These are phyloP conservation scores for Aphidius colemani DNA, from an alignment of 2,888 invertebrate genomes.

Conservation along the genomic window DNA sequence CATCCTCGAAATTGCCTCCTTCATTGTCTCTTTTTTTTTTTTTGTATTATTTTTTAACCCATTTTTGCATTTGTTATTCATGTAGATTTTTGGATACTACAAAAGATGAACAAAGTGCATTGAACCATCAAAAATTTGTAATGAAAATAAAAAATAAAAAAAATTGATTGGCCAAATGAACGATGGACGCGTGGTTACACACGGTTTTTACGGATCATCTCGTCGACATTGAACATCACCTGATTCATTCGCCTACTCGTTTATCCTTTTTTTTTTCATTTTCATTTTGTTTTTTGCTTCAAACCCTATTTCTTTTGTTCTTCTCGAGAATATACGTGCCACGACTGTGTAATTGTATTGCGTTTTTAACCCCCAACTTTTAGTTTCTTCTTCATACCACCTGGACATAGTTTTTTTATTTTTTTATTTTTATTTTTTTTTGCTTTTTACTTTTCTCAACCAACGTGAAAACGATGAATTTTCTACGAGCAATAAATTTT, in stretches of 20 bases:
- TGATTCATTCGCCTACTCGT: conserved; percentile 38
- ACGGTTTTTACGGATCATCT: conserved; percentile 29
- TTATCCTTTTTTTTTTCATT: too few relatives aligned
- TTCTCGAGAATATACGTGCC: conserved; percentile 34
- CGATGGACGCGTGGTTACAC: background rate
- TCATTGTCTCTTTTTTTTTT: too few relatives aligned
- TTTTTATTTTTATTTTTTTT: conserved; percentile 26
- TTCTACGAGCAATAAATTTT: conserved; percentile 24
- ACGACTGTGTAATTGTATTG: conserved; percentile 32
- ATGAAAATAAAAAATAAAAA: too few relatives aligned
- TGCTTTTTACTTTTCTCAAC: conserved; percentile 15
- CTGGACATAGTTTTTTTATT: conserved; percentile 26
- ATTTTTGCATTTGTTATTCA: too few relatives aligned
- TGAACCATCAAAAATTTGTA: too few relatives aligned
- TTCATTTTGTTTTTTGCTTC: conserved; percentile 2
- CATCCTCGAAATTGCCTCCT: background rate
- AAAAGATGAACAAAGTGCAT: too few relatives aligned
- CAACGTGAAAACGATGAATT: conserved; percentile 20
- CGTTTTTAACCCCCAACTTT: conserved; percentile 12
- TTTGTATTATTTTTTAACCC: too few relatives aligned
- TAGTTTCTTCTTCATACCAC: background rate
- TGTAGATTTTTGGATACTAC: too few relatives aligned
- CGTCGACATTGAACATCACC: conserved; percentile 26
- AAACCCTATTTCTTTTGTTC: conserved; percentile 24
- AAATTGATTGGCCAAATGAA: too few relatives aligned